Base-by-base conservation (phyloP, 23 tunicate species). In the Corella eumyota region DNA sequence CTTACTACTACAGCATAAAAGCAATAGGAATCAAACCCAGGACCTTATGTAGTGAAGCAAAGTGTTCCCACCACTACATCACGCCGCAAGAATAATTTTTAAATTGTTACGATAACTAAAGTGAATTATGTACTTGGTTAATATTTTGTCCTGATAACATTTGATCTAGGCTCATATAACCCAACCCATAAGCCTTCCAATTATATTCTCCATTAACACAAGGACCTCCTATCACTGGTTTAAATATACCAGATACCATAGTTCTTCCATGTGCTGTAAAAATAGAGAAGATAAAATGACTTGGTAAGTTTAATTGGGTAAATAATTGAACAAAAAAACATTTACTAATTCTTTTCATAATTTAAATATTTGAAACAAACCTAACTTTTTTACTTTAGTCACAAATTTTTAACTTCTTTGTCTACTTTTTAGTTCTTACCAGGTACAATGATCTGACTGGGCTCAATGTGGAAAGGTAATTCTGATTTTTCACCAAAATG, bases 371-470 rank as follows among this genome's bases (percentile, higher is more conserved):
- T 40, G 48, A 40, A 40, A 40, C 13, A 9, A 40, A 15, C 11
- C 48, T 40, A 40, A n/a, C n/a, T n/a, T n/a, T n/a, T n/a, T n/a
- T n/a, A n/a, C n/a, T n/a, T n/a, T n/a, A n/a, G n/a, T n/a, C n/a
- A n/a, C n/a, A n/a, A n/a, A n/a, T n/a, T n/a, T n/a, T n/a, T n/a
- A n/a, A n/a, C n/a, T n/a, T n/a, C n/a, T n/a, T n/a, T n/a, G n/a
- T n/a, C n/a, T 40, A 40, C 15, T 40, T 40, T 40, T 40, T 11
- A 15, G 38, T 0, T 44, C 15, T 47, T 60, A 84, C 93, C 93
- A 34, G 93, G 93, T 1, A 84, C 76, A 33, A 69, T 52, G 3
- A 62, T 49, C 59, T 84, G 93, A 34, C 49, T 37, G 1, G 93
- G 93, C 50, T 50, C 65, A 45, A 84, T 69, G 4, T 31, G 57